Evolutionary conservation across 1,140 invertebrate species (phyloP), one percentile per base, ranked within the genome.

Genomic region (Panagrolaimus sp.): DNA sequence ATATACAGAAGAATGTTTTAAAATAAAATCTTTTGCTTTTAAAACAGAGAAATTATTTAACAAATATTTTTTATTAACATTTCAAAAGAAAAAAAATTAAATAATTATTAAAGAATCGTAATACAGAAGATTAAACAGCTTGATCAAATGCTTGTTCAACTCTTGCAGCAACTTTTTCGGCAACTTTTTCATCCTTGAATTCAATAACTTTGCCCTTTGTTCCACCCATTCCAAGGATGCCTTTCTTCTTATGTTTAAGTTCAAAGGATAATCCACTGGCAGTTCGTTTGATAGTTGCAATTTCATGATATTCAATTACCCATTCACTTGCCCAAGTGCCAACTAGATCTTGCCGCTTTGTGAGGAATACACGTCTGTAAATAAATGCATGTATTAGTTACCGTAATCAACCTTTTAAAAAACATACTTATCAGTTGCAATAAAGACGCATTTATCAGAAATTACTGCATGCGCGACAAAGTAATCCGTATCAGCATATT

Each of bases 391-490:
- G 26, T 38, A 8, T n/a, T 2, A 17, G 38, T 32, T 44, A 10
- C 17, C n/a, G n/a, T n/a, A n/a, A n/a, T n/a, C n/a, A 28, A 3
- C 1, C 12, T 46, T 38, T 14, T 4, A 6, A 38, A 14, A 55
- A 45, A 94, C 85, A 75, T 91, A 88, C 85, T 93, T 90, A 85
- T 96, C 91, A 0, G 94, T 95, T 24, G 96, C 88, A 65, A 97
- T 83, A 15, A 96, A 84, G 38, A 91, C 89, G 79, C 91, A 89
- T 80, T 90, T 90, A 73, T 87, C 83, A 72, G 86, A 72, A 73
- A 91, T 86, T 48, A 88, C 84, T 62, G 88, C 87, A 84, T 96
- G 92, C 48, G 89, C 90, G 15, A 90, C 86, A 80, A 95, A 97
- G 43, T 88, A 85, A 83, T 97, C 94, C 0, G 93, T 94, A 63